Evolutionary conservation across 2,888 invertebrate species (phyloP), one percentile per base, ranked within the genome.

Genomic region (Leucoma salicis): DNA sequence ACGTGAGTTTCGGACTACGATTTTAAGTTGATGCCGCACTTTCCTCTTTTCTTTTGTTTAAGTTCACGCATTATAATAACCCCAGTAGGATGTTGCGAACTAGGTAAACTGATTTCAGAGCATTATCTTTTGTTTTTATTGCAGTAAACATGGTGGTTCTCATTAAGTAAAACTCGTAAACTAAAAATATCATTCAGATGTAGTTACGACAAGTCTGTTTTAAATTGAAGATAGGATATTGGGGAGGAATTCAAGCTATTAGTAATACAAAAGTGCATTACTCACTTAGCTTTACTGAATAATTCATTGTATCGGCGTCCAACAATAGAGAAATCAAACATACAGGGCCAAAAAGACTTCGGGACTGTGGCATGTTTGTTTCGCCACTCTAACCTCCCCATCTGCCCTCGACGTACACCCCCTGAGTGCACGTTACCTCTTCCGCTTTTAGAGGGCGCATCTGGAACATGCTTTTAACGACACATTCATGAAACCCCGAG

Each of bases 41-140:
- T 77, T 74, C 67, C 76, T 70, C 72, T 76, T 70, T 74, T 70
- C 75, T 73, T 76, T 79, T 77, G 71, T 78, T 70, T 63, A 61
- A 77, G 79, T 79, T 80, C 74, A 74, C 67, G 62, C 66, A 66
- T 81, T 74, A 75, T 75, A 74, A 82, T 72, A 71, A 72, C 65
- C 66, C 69, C 59, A 70, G 63, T 60, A 69, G 67, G 66, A 74
- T 75, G 73, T 81, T 76, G 73, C 64, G 70, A 72, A 60, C 59
- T 66, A 70, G 69, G 66, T 72, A 66, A 73, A 69, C 68, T 68
- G 71, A 73, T 76, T 70, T 64, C 46, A 57, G 57, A 66, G 63
- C 58, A 60, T 63, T 68, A 53, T 51, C 54, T 47, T 62, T 68
- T 66, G 60, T 62, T 63, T 42, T 61, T 63, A 60, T 63, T 60